A percentile compares a stretch with the other conserved stretches of the same genome.
These are phyloP conservation scores for Alethe castanea DNA, from an alignment of 2,113 vertebrate species.

Conservation along the genomic window DNA sequence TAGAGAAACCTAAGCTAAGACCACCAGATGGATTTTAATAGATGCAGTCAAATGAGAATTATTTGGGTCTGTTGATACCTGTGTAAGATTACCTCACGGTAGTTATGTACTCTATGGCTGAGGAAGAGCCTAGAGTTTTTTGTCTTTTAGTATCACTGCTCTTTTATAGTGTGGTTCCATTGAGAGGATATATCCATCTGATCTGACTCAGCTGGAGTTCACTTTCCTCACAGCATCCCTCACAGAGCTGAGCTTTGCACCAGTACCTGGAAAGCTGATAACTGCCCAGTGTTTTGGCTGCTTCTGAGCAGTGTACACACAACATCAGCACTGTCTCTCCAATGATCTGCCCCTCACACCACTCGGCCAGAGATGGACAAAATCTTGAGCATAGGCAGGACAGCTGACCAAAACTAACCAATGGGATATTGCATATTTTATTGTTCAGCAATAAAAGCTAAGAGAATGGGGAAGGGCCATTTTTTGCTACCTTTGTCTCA, in stretches of 20 bases:
- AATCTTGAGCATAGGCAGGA: neutral
- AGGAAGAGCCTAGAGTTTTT: neutral
- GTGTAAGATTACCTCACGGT: neutral
- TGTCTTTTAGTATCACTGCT: neutral
- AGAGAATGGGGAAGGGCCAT: neutral
- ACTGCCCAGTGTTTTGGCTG: neutral
- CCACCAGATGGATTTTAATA: neutral
- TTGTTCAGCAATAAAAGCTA: neutral
- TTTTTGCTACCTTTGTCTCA: neutral
- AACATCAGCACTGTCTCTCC: neutral
- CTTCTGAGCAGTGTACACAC: neutral
- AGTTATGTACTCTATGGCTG: neutral
- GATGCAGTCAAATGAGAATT: neutral
- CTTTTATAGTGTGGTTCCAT: neutral
- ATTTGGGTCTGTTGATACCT: neutral
- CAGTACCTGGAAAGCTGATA: neutral
- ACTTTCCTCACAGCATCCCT: neutral
- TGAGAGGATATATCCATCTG: neutral
- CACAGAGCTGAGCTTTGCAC: neutral
- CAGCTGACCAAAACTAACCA: neutral
- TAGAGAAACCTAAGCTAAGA: neutral
- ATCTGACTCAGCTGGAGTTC: neutral
- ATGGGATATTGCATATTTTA: neutral
- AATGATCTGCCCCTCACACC: neutral
- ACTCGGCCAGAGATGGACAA: neutral